Conservation (phyloP, 2,797 vertebrate species). For the Prunella strophiata region DNA sequence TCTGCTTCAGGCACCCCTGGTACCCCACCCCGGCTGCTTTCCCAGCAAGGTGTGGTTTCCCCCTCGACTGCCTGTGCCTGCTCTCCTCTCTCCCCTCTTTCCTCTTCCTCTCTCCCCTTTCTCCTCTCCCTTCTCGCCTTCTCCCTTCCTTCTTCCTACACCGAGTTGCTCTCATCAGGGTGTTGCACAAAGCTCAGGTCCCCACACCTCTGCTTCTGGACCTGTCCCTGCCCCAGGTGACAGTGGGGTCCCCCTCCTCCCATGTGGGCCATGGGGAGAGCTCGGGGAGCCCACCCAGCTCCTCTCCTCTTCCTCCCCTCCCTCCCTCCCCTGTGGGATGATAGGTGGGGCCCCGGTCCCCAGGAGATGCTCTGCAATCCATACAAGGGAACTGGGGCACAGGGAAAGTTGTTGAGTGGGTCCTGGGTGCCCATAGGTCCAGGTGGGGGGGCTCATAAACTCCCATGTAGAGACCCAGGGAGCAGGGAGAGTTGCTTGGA, state of each 20-base stretch:
- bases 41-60: background rate
- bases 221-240: background rate
- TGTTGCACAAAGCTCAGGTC: background rate
- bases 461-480: background rate
- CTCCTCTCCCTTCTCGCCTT: background rate
- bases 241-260: background rate
- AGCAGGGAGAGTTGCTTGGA: background rate
- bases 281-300: background rate
- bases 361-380: background rate
- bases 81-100: background rate
- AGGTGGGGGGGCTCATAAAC: background rate
- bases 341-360: background rate
- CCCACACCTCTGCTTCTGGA: background rate
- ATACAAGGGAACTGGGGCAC: background rate
- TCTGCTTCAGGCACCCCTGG: background rate
- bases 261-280: fast-evolving
- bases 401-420: too few relatives aligned
- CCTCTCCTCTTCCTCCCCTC: background rate
- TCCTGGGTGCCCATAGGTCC: background rate
- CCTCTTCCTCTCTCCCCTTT: background rate
- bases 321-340: background rate
- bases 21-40: background rate
- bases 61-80: background rate
- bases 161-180: background rate
- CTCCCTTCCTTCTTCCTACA: conserved; percentile 10